phyloP scores from a whole-genome alignment of 2,797 vertebrate genomes.

The Etheostoma perlongum region DNA sequence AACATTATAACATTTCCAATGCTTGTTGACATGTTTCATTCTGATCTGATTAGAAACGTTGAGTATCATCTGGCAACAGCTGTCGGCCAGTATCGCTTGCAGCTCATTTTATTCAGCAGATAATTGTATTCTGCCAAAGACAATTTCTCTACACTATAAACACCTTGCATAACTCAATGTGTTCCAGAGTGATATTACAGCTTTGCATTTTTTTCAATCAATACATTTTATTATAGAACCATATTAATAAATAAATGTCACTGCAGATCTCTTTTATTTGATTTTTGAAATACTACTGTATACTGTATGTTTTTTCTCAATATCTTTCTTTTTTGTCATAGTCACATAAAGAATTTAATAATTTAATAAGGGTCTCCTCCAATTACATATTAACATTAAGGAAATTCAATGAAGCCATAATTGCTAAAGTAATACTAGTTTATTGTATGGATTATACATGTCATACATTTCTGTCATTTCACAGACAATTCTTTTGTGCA shows the following conservation, averaged over 20 bases:
- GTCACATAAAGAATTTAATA: not conserved
- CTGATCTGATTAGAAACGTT: slow-evolving; percentile 1
- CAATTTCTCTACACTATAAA: not conserved
- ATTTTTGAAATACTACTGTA: not conserved
- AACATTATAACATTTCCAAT: not conserved
- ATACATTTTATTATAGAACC: not conserved
- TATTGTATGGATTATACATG: too few species aligned
- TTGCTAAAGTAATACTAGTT: too few species aligned
- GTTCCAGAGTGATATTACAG: not conserved
- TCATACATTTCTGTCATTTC: not conserved
- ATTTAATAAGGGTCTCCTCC: not conserved
- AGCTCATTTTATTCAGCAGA: not conserved
- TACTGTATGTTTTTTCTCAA: not conserved
- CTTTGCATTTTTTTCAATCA: not conserved
- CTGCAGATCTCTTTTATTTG: not conserved
- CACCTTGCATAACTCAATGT: not conserved
- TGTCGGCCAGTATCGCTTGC: not conserved
- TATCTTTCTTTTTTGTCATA: not conserved
- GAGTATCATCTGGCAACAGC: not conserved
- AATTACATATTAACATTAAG: not conserved
- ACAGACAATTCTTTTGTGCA: slow-evolving; percentile 6
- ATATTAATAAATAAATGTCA: not conserved
- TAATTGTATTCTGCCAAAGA: not conserved
- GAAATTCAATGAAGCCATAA: too few species aligned
- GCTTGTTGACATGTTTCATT: slow-evolving; percentile 5